Conservation (phyloP, 2,797 vertebrate species). For the Pteropus rufus region DNA sequence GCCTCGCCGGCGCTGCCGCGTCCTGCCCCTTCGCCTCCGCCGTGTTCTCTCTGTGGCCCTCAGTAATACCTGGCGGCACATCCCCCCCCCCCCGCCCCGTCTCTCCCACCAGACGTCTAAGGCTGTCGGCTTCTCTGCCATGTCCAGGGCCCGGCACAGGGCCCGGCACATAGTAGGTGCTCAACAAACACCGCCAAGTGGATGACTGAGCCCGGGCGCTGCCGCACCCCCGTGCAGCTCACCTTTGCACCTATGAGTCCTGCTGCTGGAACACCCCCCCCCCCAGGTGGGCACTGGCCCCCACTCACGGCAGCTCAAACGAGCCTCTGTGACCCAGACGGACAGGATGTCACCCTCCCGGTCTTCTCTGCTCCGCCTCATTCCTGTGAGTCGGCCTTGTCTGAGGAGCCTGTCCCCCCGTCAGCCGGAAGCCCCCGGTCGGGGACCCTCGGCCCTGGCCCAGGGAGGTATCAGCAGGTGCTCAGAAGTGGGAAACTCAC, state of each 20-base stretch:
- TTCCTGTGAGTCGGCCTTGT: rapidly evolving
- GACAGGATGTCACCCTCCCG: rapidly evolving
- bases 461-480: not conserved
- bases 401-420: rapidly evolving
- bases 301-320: not conserved
- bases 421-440: rapidly evolving
- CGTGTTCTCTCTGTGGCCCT: not conserved
- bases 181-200: rapidly evolving
- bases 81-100: not conserved
- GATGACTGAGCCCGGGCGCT: not conserved
- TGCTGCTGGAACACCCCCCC: not conserved
- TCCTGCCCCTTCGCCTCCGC: not conserved
- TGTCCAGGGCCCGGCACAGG: rapidly evolving
- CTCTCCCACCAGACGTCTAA: not conserved
- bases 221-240: rapidly evolving
- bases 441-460: not conserved
- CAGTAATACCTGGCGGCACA: not conserved
- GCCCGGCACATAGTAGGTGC: rapidly evolving
- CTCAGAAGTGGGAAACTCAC: rapidly evolving
- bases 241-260: too few species aligned
- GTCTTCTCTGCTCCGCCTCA: not conserved
- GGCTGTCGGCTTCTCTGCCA: not conserved
- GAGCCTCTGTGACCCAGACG: too few species aligned
- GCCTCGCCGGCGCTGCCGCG: rapidly evolving
- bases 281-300: too few species aligned